A percentile compares a stretch with the other conserved stretches of the same genome.
Conservation (phyloP, 2,888 invertebrate genomes). For the Bimastos eiseni region DNA sequence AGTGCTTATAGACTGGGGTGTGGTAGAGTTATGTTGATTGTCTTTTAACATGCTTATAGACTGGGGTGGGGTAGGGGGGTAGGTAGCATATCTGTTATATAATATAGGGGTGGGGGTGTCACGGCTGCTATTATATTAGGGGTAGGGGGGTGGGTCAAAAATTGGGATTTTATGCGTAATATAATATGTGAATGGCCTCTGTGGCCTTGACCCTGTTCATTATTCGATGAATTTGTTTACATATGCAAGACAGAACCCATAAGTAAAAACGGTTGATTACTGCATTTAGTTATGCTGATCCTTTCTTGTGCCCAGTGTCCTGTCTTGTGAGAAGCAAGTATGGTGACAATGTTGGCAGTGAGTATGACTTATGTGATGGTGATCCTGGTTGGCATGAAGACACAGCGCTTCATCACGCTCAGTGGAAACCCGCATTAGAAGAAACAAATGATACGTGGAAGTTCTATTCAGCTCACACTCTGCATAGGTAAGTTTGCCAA, state of each 20-base stretch:
- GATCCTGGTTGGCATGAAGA: conserved; percentile 8
- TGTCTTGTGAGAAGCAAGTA: background rate
- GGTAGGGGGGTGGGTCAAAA: too few relatives aligned
- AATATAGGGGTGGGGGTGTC: too few relatives aligned
- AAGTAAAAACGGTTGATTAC: background rate
- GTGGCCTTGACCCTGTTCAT: too few relatives aligned
- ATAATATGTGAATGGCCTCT: too few relatives aligned
- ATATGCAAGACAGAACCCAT: background rate
- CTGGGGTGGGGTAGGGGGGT: too few relatives aligned
- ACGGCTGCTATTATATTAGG: too few relatives aligned
- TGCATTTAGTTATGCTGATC: background rate
- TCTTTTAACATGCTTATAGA: too few relatives aligned
- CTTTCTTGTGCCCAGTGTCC: background rate
- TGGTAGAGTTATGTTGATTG: too few relatives aligned
- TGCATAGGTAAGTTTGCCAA: background rate
- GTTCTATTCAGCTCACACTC: background rate
- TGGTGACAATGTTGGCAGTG: conserved; percentile 5
- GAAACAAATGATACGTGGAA: conserved; percentile 10
- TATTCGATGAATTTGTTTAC: too few relatives aligned
- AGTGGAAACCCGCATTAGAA: background rate
- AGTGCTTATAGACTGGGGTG: too few relatives aligned
- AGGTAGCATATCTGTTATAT: too few relatives aligned
- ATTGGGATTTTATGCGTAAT: too few relatives aligned
- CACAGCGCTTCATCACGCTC: background rate
- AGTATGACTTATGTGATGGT: background rate